These are phyloP conservation scores for Patella depressa DNA, from an alignment of 2,888 invertebrate species.

Conservation along the genomic window DNA sequence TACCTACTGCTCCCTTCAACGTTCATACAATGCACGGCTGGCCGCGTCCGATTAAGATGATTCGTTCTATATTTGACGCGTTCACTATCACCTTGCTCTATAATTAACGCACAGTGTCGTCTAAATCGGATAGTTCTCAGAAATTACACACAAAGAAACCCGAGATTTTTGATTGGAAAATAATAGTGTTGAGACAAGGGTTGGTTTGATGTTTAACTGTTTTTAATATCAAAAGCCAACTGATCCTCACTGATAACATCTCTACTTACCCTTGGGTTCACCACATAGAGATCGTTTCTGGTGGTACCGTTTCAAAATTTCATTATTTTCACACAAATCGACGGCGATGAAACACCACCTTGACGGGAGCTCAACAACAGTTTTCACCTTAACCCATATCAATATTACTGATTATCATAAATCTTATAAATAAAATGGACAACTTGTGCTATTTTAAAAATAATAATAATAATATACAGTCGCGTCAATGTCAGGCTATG, in stretches of 20 bases:
- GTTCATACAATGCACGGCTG: constrained; percentile 4
- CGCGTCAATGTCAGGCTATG: neutral
- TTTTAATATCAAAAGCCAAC: constrained; percentile 10
- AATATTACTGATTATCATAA: neutral
- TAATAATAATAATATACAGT: neutral
- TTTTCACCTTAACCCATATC: neutral
- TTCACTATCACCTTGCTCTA: neutral
- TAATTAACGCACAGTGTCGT: constrained; percentile 5
- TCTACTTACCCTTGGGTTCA: neutral
- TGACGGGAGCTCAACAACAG: too few relatives aligned
- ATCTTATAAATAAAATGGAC: neutral
- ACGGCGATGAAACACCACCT: too few relatives aligned
- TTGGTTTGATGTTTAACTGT: neutral
- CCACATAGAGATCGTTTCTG: neutral
- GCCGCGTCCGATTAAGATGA: constrained; percentile 7
- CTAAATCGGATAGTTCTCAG: constrained; percentile 10
- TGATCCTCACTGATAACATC: constrained; percentile 6
- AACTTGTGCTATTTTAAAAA: neutral
- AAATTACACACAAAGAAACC: constrained; percentile 7
- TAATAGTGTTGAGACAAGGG: constrained; percentile 9
- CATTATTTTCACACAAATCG: neutral
- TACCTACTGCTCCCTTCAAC: neutral
- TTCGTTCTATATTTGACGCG: constrained; percentile 2
- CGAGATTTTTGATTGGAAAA: constrained; percentile 11
- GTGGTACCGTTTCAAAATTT: neutral